A percentile compares a stretch with the other conserved stretches of the same genome.
Conservation (phyloP, 2,888 invertebrate species). For the Allophyes oxyacanthae region DNA sequence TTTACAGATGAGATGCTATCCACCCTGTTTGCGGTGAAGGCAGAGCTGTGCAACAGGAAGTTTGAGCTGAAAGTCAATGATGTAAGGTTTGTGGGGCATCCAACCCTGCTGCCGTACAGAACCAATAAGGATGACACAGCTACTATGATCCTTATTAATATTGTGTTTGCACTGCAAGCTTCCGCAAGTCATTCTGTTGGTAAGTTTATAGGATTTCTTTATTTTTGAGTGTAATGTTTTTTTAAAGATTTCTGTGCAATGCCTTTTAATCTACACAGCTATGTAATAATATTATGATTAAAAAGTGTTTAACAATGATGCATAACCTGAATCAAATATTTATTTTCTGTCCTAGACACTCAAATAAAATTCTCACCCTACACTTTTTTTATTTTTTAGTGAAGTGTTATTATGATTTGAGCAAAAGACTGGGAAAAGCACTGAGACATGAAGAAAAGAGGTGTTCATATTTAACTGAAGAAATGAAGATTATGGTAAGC, state of each 20-base stretch:
- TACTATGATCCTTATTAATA: conserved; percentile 94
- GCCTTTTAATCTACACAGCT: too few relatives aligned
- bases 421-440: conserved; percentile 96
- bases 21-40: conserved; percentile 96
- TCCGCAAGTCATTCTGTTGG: conserved; percentile 97
- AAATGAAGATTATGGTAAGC: conserved; percentile 95
- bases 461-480: conserved; percentile 95
- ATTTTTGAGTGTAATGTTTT: too few relatives aligned
- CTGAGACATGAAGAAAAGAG: conserved; percentile 97
- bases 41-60: conserved; percentile 96
- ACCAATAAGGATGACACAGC: conserved; percentile 91
- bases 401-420: conserved; percentile 97
- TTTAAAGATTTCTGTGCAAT: too few relatives aligned
- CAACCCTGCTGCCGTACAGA: conserved; percentile 93
- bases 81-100: conserved; percentile 98
- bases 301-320: too few relatives aligned
- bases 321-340: too few relatives aligned
- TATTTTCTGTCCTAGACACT: too few relatives aligned
- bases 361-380: too few relatives aligned
- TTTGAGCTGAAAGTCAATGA: conserved; percentile 99
- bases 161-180: conserved; percentile 97
- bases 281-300: too few relatives aligned
- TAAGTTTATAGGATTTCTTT: conserved; percentile 61
- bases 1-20: conserved; percentile 96
- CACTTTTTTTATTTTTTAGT: conserved; percentile 82